These are phyloP conservation scores for Leptopilina myrica DNA, from an alignment of 2,888 invertebrate species.

Conservation along the genomic window DNA sequence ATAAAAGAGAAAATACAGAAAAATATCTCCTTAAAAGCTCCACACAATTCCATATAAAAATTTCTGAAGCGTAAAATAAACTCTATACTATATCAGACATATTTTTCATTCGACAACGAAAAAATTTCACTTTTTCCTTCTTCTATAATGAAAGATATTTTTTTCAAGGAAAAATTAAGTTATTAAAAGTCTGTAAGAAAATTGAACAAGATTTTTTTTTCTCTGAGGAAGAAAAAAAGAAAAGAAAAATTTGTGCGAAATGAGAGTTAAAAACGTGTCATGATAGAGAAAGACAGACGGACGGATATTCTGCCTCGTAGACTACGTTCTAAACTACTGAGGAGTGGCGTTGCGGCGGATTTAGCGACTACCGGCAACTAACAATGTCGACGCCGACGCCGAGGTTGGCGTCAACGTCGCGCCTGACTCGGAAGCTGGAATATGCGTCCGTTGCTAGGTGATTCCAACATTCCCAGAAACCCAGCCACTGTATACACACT, in stretches of 20 bases:
- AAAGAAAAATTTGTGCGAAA: background rate
- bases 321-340: slow-evolving; percentile 71
- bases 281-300: slow-evolving; percentile 27
- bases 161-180: background rate
- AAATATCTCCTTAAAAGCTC: background rate
- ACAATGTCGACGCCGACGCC: slow-evolving; percentile 59
- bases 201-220: background rate
- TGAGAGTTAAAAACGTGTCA: slow-evolving; percentile 33
- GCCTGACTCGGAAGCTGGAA: slow-evolving; percentile 40
- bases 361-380: slow-evolving; percentile 54
- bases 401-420: slow-evolving; percentile 51
- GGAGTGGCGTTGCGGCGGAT: slow-evolving; percentile 60
- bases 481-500: background rate
- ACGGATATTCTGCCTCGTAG: slow-evolving; percentile 48
- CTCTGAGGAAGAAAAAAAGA: background rate
- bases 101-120: background rate
- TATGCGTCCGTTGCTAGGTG: slow-evolving; percentile 54
- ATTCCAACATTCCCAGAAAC: slow-evolving; percentile 53
- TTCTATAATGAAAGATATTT: too few species aligned
- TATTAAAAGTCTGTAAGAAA: slow-evolving; percentile 4
- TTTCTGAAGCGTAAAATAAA: slow-evolving; percentile 31
- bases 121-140: too few species aligned
- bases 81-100: slow-evolving; percentile 27
- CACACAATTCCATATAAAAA: slow-evolving; percentile 16
- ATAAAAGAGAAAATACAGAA: too few species aligned